Evolutionary conservation across 2,797 vertebrate genomes (phyloP).

Genomic region (Hipposideros larvatus): DNA sequence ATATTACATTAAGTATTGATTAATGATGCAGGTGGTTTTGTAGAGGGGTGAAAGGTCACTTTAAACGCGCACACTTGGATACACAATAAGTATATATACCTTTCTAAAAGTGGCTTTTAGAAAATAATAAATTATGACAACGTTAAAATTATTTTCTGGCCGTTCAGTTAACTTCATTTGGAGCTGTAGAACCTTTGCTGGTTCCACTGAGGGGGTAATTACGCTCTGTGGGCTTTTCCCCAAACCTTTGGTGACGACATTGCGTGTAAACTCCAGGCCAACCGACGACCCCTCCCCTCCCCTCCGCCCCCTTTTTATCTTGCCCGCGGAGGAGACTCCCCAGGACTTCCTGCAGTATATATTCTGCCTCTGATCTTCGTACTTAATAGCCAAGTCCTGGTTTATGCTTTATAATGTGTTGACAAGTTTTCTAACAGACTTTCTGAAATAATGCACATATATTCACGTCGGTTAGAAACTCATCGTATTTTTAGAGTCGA

Average conservation of each 20-base stretch:
- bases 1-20: slow-evolving; percentile 85
- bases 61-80: slow-evolving; percentile 81
- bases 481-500: slow-evolving; percentile 89
- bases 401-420: slow-evolving; percentile 90
- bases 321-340: slow-evolving; percentile 85
- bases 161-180: slow-evolving; percentile 84
- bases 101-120: slow-evolving; percentile 84
- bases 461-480: slow-evolving; percentile 89
- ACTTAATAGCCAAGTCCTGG: slow-evolving; percentile 88
- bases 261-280: slow-evolving; percentile 84
- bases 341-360: slow-evolving; percentile 86
- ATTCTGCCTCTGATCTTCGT: slow-evolving; percentile 87
- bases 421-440: slow-evolving; percentile 91
- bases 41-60: slow-evolving; percentile 81
- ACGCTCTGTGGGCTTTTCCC: slow-evolving; percentile 80
- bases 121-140: slow-evolving; percentile 87
- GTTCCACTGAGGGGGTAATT: slow-evolving; percentile 84
- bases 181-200: slow-evolving; percentile 83
- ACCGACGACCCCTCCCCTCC: slow-evolving; percentile 75
- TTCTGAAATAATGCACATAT: slow-evolving; percentile 90
- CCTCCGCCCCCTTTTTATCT: slow-evolving; percentile 73
- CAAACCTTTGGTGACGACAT: slow-evolving; percentile 84
- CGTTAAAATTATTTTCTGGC: slow-evolving; percentile 87
- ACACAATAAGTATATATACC: slow-evolving; percentile 86
- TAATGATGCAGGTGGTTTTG: slow-evolving; percentile 87